Evolutionary conservation across 1,140 invertebrate genomes (phyloP).

Genomic region (Zophobas atratus): DNA sequence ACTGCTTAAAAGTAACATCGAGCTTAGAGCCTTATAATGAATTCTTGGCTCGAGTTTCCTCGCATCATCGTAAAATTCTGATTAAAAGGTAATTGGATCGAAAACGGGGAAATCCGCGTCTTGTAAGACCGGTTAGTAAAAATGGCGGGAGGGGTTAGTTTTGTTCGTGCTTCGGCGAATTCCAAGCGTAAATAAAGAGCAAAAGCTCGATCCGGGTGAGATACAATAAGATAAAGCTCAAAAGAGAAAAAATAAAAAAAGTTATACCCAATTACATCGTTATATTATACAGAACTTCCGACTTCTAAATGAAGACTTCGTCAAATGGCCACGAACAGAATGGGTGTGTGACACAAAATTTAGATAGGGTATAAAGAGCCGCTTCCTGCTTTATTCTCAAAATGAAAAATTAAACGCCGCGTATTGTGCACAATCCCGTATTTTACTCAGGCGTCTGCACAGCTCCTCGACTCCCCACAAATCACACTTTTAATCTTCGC

Average conservation of each 20-base stretch:
- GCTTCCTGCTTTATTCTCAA: slow-evolving; percentile 21
- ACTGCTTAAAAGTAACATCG: slow-evolving; percentile 24
- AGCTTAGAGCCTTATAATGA: slow-evolving; percentile 31
- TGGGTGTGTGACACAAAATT: slow-evolving; percentile 40
- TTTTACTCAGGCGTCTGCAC: not conserved
- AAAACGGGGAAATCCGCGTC: slow-evolving; percentile 7
- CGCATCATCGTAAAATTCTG: slow-evolving; percentile 26
- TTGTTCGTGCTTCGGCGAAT: slow-evolving; percentile 15
- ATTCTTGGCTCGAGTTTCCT: slow-evolving; percentile 34
- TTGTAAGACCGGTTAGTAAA: slow-evolving; percentile 21
- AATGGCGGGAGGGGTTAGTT: slow-evolving; percentile 27
- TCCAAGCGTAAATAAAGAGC: not conserved
- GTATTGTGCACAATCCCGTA: slow-evolving; percentile 27
- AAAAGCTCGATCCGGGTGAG: slow-evolving; percentile 16
- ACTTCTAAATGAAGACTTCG: slow-evolving; percentile 42
- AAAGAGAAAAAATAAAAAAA: slow-evolving; percentile 38
- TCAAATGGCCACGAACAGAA: slow-evolving; percentile 30
- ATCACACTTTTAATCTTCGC: slow-evolving; percentile 23
- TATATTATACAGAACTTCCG: slow-evolving; percentile 39
- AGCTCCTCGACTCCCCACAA: slow-evolving; percentile 12
- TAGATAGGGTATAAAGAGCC: slow-evolving; percentile 36
- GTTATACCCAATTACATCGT: slow-evolving; percentile 37
- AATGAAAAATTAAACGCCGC: slow-evolving; percentile 35
- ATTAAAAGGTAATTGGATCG: slow-evolving; percentile 40
- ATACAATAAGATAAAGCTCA: slow-evolving; percentile 34